A percentile compares a stretch with the other conserved stretches of the same genome.
These are phyloP conservation scores for Syngnathus typhle DNA, from an alignment of 2,113 vertebrate genomes.

Conservation along the genomic window DNA sequence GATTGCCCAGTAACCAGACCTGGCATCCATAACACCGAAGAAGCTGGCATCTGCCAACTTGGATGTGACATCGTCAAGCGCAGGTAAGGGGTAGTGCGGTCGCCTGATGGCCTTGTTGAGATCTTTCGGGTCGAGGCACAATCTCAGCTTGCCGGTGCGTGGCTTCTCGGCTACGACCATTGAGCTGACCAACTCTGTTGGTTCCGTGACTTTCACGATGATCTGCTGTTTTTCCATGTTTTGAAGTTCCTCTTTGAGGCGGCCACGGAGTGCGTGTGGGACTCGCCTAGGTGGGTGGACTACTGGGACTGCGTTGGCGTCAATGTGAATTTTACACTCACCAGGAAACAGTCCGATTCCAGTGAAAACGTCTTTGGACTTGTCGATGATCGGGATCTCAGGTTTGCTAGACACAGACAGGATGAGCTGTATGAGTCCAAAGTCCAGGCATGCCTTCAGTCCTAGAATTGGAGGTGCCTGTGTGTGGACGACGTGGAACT, in stretches of 20 bases:
- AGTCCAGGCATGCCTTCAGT: slow-evolving; percentile 5
- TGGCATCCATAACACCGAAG: slow-evolving; percentile 24
- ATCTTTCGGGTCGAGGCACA: too few relatives aligned
- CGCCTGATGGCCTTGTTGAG: too few relatives aligned
- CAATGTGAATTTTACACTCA: slow-evolving; percentile 19
- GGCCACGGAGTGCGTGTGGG: neutral
- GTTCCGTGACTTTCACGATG: too few relatives aligned
- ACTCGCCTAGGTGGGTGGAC: neutral
- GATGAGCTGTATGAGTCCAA: slow-evolving; percentile 15
- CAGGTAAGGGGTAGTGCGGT: slow-evolving; percentile 7
- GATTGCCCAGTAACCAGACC: slow-evolving; percentile 24
- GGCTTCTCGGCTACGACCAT: too few relatives aligned
- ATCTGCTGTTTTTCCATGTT: too few relatives aligned
- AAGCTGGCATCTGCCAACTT: neutral
- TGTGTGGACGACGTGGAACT: slow-evolving; percentile 7
- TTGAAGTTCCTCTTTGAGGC: neutral
- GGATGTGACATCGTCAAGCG: slow-evolving; percentile 9
- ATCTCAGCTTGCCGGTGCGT: too few relatives aligned
- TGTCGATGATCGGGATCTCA: neutral
- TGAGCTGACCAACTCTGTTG: too few relatives aligned
- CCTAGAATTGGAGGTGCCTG: slow-evolving; percentile 16
- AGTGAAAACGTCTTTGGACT: slow-evolving; percentile 22
- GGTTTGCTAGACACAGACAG: too few relatives aligned
- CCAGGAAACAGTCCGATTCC: slow-evolving; percentile 25
- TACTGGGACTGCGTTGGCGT: slow-evolving; percentile 4